Percentiles rank a stretch among this genome's conserved stretches.
Evolutionary conservation across 1,140 invertebrate genomes (phyloP).

Genomic region (Polypedilum pembai): DNA sequence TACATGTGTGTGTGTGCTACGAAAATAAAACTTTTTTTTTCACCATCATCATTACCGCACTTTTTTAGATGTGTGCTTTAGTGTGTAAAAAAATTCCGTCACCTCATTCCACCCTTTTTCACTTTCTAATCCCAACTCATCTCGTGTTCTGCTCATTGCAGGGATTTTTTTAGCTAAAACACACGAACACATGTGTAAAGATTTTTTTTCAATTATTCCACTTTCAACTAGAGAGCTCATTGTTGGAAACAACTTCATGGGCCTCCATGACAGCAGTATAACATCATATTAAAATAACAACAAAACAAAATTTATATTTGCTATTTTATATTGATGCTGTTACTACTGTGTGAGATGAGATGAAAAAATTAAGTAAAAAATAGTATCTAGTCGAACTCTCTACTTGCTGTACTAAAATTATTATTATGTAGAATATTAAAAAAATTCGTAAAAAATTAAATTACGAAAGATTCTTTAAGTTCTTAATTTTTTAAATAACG

Average conservation of each 20-base stretch:
- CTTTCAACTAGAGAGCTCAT: background rate
- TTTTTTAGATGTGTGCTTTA: too few relatives aligned
- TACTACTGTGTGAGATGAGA: too few relatives aligned
- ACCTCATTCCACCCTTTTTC: background rate
- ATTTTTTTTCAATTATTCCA: background rate
- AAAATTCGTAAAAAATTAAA: too few relatives aligned
- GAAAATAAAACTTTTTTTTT: too few relatives aligned
- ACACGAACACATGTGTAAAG: background rate
- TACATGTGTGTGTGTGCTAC: too few relatives aligned
- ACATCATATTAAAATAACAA: slow-evolving; percentile 1
- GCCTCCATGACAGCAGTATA: background rate
- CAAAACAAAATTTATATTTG: background rate
- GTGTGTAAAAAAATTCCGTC: slow-evolving; percentile 1
- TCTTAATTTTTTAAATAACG: too few relatives aligned
- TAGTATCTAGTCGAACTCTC: too few relatives aligned
- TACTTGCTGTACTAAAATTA: too few relatives aligned
- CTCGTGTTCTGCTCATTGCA: background rate
- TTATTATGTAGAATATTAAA: too few relatives aligned
- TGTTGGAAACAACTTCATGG: background rate
- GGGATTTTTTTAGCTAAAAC: background rate
- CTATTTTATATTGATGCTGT: background rate
- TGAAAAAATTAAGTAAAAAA: too few relatives aligned
- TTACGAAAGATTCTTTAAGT: too few relatives aligned
- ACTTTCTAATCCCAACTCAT: slow-evolving; percentile 2
- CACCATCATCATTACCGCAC: too few relatives aligned